Conservation (phyloP, 2,113 vertebrate genomes). For the Ceyx margarethae region DNA sequence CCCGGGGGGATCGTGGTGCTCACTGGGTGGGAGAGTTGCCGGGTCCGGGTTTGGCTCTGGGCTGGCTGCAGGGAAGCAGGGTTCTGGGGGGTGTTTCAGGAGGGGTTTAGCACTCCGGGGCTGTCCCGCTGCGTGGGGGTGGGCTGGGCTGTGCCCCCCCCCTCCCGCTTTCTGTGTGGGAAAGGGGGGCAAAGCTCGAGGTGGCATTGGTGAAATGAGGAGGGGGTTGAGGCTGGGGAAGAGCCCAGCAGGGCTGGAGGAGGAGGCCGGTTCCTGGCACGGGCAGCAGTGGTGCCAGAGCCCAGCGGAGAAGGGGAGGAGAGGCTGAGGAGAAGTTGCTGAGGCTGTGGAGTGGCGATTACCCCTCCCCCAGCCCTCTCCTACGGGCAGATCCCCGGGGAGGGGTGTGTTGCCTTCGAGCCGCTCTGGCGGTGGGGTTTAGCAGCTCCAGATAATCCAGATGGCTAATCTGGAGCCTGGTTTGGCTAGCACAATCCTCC, state of each 20-base stretch:
- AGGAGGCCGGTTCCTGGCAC: not conserved
- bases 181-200: not conserved
- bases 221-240: not conserved
- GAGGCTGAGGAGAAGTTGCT: not conserved
- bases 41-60: not conserved
- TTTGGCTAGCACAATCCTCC: slow-evolving; percentile 17
- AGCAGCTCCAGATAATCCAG: slow-evolving; percentile 21
- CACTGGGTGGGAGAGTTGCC: not conserved
- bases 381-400: not conserved
- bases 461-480: slow-evolving; percentile 12
- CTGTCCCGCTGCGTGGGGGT: no score
- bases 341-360: not conserved
- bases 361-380: not conserved
- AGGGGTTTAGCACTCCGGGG: not conserved
- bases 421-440: not conserved
- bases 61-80: not conserved
- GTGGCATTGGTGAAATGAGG: not conserved
- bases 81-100: not conserved
- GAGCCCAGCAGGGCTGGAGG: not conserved
- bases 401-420: not conserved
- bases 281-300: not conserved
- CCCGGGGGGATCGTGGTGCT: not conserved
- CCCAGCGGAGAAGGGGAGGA: not conserved
- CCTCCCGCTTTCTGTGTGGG: not conserved
- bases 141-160: not conserved